phyloP scores from a whole-genome alignment of 2,797 vertebrate genomes.

The Pseudomugil gertrudae region DNA sequence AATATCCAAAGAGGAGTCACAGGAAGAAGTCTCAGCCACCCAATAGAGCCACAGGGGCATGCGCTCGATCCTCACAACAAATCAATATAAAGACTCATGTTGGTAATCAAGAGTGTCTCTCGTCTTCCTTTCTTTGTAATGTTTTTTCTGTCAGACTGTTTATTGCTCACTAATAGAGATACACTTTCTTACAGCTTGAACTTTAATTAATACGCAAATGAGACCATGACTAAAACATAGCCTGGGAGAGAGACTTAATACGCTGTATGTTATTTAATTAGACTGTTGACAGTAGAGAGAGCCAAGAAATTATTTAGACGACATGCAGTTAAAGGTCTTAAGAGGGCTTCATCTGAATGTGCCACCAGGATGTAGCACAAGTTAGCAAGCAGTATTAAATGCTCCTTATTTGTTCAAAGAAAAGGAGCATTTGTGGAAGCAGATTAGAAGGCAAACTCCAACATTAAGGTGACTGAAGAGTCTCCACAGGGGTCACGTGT shows the following conservation, averaged over 20 bases:
- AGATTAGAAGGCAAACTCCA: constrained; percentile 12
- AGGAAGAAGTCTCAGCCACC: constrained; percentile 27
- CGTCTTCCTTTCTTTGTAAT: constrained; percentile 5
- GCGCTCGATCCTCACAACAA: constrained; percentile 42
- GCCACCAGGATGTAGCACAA: not conserved
- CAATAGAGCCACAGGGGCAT: constrained; percentile 36
- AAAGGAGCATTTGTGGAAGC: not conserved
- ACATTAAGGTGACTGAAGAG: constrained; percentile 13
- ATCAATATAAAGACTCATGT: constrained; percentile 43
- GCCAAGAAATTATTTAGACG: constrained; percentile 20
- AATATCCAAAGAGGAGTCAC: constrained; percentile 25
- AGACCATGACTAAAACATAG: constrained; percentile 44
- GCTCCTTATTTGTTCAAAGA: not conserved
- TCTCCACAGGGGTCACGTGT: constrained; percentile 35
- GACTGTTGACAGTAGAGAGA: constrained; percentile 22
- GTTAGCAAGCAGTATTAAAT: constrained; percentile 1
- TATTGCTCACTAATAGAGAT: constrained; percentile 44
- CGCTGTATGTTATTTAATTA: constrained; percentile 43
- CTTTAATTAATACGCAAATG: constrained; percentile 48
- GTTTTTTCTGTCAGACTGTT: constrained; percentile 37
- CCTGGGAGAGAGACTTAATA: constrained; percentile 38
- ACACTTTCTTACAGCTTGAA: constrained; percentile 27
- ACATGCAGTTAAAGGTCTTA: constrained; percentile 28
- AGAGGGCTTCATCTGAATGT: constrained; percentile 8
- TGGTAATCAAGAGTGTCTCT: constrained; percentile 26